Conservation (phyloP, 2,113 vertebrate genomes). For the Pionites leucogaster region DNA sequence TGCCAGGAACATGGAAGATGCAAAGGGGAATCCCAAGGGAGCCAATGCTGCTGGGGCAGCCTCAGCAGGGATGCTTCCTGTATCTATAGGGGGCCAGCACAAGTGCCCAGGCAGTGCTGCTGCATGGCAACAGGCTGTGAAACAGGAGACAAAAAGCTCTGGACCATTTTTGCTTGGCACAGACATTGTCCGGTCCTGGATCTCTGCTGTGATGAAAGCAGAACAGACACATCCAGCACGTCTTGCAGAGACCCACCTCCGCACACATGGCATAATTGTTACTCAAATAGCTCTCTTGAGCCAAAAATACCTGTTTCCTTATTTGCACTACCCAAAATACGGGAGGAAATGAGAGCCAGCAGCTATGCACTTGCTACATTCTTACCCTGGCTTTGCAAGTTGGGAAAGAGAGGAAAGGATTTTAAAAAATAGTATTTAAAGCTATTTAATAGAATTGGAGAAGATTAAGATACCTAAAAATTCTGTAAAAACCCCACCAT, state of each 20-base stretch:
- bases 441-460: not conserved
- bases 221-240: rapidly evolving
- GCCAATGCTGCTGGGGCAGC: not conserved
- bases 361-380: not conserved
- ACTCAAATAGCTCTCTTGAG: not conserved
- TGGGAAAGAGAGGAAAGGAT: not conserved
- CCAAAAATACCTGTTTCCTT: not conserved
- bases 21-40: not conserved
- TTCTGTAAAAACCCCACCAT: not conserved
- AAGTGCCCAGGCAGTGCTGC: not conserved
- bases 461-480: not conserved
- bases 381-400: not conserved
- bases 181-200: not conserved
- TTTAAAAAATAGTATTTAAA: not conserved
- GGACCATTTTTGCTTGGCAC: rapidly evolving
- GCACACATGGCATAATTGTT: not conserved
- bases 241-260: not conserved
- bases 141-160: not conserved
- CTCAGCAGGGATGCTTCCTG: not conserved
- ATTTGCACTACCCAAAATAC: not conserved
- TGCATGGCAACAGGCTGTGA: rapidly evolving
- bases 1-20: not conserved
- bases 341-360: not conserved
- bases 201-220: not conserved
- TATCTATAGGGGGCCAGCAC: not conserved